Percentiles rank a stretch among this genome's conserved stretches.
These are phyloP conservation scores for Leptothorax acervorum DNA, from an alignment of 2,888 invertebrate species.

Conservation along the genomic window DNA sequence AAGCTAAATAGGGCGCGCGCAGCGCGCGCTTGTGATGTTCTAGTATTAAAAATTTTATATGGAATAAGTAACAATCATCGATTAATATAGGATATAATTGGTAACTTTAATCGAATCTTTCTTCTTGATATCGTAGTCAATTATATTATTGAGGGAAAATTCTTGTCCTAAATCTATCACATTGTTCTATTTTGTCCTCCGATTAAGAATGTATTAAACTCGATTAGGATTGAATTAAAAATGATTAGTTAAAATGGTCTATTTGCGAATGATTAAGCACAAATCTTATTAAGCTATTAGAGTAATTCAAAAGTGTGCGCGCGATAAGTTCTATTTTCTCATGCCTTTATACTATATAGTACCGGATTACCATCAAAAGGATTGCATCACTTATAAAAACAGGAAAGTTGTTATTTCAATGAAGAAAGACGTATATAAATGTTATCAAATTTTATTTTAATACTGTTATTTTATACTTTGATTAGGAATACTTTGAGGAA, in stretches of 20 bases:
- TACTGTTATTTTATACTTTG: not conserved
- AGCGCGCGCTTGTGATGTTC: no score
- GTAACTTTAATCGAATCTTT: not conserved
- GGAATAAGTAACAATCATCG: not conserved
- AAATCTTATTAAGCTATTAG: not conserved
- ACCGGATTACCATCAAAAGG: not conserved
- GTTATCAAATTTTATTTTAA: not conserved
- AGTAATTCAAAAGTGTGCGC: not conserved
- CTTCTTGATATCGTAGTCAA: not conserved
- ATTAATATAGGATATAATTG: not conserved
- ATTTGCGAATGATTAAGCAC: not conserved
- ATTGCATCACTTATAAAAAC: not conserved
- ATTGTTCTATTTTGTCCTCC: not conserved
- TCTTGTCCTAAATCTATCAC: not conserved
- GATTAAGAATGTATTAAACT: no score
- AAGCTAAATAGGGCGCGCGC: no score
- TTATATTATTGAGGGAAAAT: not conserved
- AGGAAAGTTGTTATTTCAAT: not conserved
- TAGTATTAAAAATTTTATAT: conserved; percentile 8
- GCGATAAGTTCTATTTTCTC: not conserved
- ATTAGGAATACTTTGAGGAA: not conserved
- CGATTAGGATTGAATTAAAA: not conserved
- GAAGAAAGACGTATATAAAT: not conserved
- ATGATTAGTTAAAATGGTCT: not conserved
- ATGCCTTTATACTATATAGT: not conserved